These are phyloP conservation scores for Phenganax stokvisi DNA, from an alignment of 92 coral and sea anemone genomes.

Conservation along the genomic window DNA sequence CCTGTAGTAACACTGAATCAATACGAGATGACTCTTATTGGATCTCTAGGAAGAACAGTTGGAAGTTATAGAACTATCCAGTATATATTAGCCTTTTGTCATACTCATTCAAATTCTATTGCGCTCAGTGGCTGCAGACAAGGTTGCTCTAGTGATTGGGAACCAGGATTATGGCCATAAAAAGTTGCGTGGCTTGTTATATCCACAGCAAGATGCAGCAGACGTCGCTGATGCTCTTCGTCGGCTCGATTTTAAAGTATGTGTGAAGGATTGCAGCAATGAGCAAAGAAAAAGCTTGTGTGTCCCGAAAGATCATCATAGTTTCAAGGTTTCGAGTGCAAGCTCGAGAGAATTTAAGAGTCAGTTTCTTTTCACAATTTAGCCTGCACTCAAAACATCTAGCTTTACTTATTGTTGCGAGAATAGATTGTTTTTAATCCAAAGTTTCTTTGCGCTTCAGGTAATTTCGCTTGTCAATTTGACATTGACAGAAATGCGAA, in stretches of 20 bases:
- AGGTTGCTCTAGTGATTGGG: slow-evolving; percentile 93
- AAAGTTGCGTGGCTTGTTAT: slow-evolving; percentile 59
- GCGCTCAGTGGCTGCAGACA: slow-evolving; percentile 71
- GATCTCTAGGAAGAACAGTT: no score
- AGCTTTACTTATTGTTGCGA: neutral
- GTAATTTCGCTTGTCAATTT: slow-evolving; percentile 80
- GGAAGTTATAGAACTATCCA: neutral
- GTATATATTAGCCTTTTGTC: neutral
- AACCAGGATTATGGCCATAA: slow-evolving; percentile 71
- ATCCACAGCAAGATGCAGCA: slow-evolving; percentile 73
- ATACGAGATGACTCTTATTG: no score
- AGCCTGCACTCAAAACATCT: no score
- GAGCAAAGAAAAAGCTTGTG: neutral
- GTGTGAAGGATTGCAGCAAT: neutral
- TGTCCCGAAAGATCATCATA: neutral
- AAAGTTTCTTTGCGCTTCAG: slow-evolving; percentile 31
- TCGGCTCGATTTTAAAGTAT: slow-evolving; percentile 73
- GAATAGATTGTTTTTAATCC: neutral
- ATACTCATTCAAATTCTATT: neutral
- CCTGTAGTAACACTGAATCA: no score
- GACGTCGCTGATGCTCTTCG: slow-evolving; percentile 64
- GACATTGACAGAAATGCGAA: slow-evolving; percentile 71
- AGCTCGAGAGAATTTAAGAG: no score
- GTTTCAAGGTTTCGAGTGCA: no score
- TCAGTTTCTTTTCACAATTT: no score